A percentile compares a stretch with the other conserved stretches of the same genome.
Evolutionary conservation across 2,888 invertebrate genomes (phyloP).

Genomic region (Galeopsomyia nigrocyanea): DNA sequence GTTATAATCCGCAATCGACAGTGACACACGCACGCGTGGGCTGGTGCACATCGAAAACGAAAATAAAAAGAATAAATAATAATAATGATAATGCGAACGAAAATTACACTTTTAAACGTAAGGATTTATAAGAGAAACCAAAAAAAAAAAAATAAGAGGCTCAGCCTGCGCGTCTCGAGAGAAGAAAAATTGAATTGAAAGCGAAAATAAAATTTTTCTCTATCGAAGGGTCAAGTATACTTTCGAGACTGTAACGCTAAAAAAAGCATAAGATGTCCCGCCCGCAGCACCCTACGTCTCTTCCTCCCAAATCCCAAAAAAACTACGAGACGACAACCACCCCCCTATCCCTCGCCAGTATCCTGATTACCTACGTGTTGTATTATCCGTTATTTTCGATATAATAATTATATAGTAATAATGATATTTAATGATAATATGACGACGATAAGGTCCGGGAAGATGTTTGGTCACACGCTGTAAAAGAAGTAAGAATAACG

Average conservation of each 20-base stretch:
- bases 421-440: conserved; percentile 68
- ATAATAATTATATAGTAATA: conserved; percentile 68
- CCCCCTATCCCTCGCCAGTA: conserved; percentile 54
- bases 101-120: no score
- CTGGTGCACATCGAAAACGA: conserved; percentile 43
- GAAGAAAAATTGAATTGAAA: conserved; percentile 21
- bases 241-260: no score
- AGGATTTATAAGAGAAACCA: no score
- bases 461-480: conserved; percentile 66
- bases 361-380: conserved; percentile 64
- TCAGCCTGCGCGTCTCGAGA: conserved; percentile 44
- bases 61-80: not conserved
- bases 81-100: not conserved
- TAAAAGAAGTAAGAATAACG: conserved; percentile 40
- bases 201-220: conserved; percentile 12
- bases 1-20: conserved; percentile 22
- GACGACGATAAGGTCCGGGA: conserved; percentile 68
- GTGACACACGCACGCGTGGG: conserved; percentile 39
- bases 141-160: conserved; percentile 3
- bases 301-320: conserved; percentile 9
- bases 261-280: not conserved
- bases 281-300: conserved; percentile 22
- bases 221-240: no score
- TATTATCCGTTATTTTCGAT: conserved; percentile 70
- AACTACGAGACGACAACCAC: not conserved